phyloP scores from a whole-genome alignment of 2,797 vertebrate genomes.

The Hyperoplus lanceolatus region DNA sequence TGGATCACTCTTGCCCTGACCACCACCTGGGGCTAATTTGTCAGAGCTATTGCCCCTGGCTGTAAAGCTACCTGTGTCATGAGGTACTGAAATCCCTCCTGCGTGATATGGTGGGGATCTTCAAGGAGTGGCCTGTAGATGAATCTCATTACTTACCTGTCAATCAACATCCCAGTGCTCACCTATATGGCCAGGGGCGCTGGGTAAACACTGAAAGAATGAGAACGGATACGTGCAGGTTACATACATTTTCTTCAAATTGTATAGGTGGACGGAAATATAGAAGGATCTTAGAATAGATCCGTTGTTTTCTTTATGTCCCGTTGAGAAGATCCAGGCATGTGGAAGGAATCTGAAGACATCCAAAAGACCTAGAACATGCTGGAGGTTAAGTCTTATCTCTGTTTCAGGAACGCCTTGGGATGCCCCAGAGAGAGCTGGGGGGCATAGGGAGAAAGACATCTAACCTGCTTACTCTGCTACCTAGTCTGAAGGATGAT shows the following conservation, averaged over 20 bases:
- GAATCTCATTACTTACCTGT: neutral
- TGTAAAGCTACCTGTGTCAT: neutral
- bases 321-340: neutral
- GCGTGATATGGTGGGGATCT: neutral
- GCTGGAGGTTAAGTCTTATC: neutral
- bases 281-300: neutral
- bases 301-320: neutral
- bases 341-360: neutral
- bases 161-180: neutral
- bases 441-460: neutral
- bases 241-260: neutral
- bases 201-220: neutral
- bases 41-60: neutral
- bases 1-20: neutral
- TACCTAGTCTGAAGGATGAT: neutral
- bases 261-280: too few species aligned
- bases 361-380: neutral
- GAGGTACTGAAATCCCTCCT: neutral
- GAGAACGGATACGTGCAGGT: neutral
- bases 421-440: slow-evolving; percentile 1
- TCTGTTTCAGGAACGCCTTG: neutral
- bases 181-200: too few species aligned
- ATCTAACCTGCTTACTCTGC: neutral
- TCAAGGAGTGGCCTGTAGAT: neutral
- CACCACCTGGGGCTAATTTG: neutral